phyloP scores from a whole-genome alignment of 2,888 invertebrate genomes.

The Operophtera brumata region DNA sequence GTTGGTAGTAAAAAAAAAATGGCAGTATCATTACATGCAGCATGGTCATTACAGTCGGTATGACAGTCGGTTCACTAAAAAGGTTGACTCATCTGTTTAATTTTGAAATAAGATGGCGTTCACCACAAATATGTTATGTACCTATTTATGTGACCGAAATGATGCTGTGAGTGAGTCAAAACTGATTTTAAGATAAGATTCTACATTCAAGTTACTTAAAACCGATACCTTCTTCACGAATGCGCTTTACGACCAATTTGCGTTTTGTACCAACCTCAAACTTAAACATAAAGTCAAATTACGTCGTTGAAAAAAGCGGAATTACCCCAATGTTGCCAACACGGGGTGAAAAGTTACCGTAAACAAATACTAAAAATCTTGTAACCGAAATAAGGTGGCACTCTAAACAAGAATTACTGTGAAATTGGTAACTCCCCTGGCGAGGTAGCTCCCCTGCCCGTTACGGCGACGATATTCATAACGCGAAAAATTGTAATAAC shows the following conservation, averaged over 20 bases:
- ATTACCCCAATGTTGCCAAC: conserved; percentile 56
- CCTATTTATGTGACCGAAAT: no score
- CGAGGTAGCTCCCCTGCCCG: conserved; percentile 48
- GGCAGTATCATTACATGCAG: no score
- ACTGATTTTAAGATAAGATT: no score
- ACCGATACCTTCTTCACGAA: conserved; percentile 23
- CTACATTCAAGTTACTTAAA: conserved; percentile 9
- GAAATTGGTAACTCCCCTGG: conserved; percentile 55
- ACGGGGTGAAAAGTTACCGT: conserved; percentile 65
- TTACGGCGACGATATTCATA: conserved; percentile 75
- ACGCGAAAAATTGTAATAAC: conserved; percentile 81
- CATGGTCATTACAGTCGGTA: no score
- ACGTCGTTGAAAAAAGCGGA: conserved; percentile 63
- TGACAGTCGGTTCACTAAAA: no score
- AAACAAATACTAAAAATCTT: conserved; percentile 80
- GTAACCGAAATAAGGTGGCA: conserved; percentile 77
- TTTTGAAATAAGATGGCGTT: no score
- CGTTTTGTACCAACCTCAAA: conserved; percentile 50
- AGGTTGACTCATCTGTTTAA: no score
- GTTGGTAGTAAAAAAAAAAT: no score
- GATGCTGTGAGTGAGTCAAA: no score
- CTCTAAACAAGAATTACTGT: conserved; percentile 80
- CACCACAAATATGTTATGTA: no score
- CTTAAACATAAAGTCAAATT: conserved; percentile 59
- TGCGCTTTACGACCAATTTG: conserved; percentile 57